Conservation (phyloP, 2,888 invertebrate genomes). For the Hermaeophaga mercurialis region DNA sequence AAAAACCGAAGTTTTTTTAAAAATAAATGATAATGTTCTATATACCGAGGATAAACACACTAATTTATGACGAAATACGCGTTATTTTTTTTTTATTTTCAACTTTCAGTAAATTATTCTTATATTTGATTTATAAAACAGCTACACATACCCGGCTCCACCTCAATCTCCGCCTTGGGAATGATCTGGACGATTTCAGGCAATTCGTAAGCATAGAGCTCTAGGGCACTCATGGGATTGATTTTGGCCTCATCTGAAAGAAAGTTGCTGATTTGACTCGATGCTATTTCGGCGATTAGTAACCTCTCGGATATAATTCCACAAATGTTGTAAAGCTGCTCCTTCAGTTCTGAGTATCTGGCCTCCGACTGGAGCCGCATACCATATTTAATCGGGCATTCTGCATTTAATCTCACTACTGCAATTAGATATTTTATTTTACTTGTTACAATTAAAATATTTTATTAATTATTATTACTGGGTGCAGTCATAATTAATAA, state of each 20-base stretch:
- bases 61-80: no score
- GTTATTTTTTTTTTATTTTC: no score
- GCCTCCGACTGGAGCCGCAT: conserved; percentile 83
- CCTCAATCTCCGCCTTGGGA: conserved; percentile 43
- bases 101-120: no score
- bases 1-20: no score
- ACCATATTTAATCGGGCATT: conserved; percentile 84
- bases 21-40: no score
- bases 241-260: conserved; percentile 63
- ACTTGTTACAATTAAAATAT: no score
- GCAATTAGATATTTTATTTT: conserved; percentile 25
- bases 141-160: conserved; percentile 41
- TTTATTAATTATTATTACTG: no score
- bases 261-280: conserved; percentile 69
- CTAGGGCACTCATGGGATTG: conserved; percentile 59
- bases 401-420: conserved; percentile 82
- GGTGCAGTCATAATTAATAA: no score
- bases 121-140: no score
- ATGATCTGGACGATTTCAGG: conserved; percentile 52
- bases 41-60: no score
- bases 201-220: conserved; percentile 74
- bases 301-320: conserved; percentile 66
- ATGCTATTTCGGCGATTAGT: conserved; percentile 73
- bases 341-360: conserved; percentile 77
- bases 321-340: conserved; percentile 69